These are phyloP conservation scores for Candidula unifasciata DNA, from an alignment of 2,888 invertebrate species.

Conservation along the genomic window DNA sequence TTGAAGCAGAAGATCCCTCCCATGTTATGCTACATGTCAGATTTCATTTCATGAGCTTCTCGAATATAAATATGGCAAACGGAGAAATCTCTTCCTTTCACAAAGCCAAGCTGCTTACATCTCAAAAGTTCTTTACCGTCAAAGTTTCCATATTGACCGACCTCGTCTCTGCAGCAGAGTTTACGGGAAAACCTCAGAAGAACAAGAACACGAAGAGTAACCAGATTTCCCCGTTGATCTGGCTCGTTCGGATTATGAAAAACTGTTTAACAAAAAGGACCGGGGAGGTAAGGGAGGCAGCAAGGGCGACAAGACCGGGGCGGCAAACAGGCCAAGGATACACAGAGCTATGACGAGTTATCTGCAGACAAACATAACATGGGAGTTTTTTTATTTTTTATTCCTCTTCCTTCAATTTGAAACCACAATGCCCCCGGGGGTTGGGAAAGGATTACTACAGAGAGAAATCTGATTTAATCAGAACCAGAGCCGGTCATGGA, in stretches of 20 bases:
- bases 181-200: neutral
- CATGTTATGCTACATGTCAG: too few relatives aligned
- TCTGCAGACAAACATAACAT: constrained; percentile 12
- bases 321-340: neutral
- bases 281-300: neutral
- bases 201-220: neutral
- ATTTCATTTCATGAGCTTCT: too few relatives aligned
- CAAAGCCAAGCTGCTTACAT: neutral
- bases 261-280: too few relatives aligned
- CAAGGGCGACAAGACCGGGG: neutral
- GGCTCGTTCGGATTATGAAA: neutral
- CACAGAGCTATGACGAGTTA: too few relatives aligned
- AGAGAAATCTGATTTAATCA: constrained; percentile 22
- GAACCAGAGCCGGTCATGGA: neutral
- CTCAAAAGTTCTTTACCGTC: neutral
- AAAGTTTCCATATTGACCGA: neutral
- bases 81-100: neutral
- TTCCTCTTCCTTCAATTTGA: neutral
- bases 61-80: too few relatives aligned
- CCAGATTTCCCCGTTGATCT: neutral
- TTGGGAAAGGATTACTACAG: neutral
- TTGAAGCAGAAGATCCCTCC: too few relatives aligned
- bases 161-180: neutral
- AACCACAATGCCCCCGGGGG: constrained; percentile 12
- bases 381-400: neutral